phyloP scores from a whole-genome alignment of 2,797 vertebrate genomes.

The Podarcis siculus region DNA sequence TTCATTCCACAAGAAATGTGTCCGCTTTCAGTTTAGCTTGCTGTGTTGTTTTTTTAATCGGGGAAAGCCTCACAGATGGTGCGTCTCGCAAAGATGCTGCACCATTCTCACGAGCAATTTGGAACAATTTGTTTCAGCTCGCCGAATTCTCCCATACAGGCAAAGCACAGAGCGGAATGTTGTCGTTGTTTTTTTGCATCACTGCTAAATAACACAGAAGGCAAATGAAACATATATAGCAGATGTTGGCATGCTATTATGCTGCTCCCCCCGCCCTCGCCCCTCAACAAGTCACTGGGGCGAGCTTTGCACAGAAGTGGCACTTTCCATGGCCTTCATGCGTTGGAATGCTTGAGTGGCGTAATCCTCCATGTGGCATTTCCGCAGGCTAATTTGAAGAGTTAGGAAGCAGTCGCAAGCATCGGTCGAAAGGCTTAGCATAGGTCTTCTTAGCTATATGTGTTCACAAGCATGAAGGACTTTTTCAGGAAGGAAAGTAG shows the following conservation, averaged over 20 bases:
- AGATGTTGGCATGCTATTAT: slow-evolving; percentile 8
- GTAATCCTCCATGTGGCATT: neutral
- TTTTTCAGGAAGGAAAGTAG: neutral
- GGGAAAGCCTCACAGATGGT: slow-evolving; percentile 4
- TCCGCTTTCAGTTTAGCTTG: neutral
- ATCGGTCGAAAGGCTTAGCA: neutral
- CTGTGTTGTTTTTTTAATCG: neutral
- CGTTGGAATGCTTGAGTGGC: neutral
- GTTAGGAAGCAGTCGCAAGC: slow-evolving; percentile 4
- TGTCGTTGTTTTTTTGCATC: neutral
- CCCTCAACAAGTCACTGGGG: neutral
- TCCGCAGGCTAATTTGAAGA: neutral
- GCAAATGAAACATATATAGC: neutral
- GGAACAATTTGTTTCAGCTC: slow-evolving; percentile 31
- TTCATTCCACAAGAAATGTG: slow-evolving; percentile 1
- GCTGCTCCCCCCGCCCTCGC: neutral
- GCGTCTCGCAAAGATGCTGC: slow-evolving; percentile 28
- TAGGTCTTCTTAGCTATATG: neutral
- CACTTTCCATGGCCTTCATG: neutral
- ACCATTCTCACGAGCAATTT: slow-evolving; percentile 37
- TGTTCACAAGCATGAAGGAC: neutral
- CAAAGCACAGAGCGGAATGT: slow-evolving; percentile 17
- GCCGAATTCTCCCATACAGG: slow-evolving; percentile 7
- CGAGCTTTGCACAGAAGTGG: neutral
- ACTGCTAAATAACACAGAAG: slow-evolving; percentile 1